These are phyloP conservation scores for Spermophilus dauricus DNA, from an alignment of 2,113 vertebrate species.

Conservation along the genomic window DNA sequence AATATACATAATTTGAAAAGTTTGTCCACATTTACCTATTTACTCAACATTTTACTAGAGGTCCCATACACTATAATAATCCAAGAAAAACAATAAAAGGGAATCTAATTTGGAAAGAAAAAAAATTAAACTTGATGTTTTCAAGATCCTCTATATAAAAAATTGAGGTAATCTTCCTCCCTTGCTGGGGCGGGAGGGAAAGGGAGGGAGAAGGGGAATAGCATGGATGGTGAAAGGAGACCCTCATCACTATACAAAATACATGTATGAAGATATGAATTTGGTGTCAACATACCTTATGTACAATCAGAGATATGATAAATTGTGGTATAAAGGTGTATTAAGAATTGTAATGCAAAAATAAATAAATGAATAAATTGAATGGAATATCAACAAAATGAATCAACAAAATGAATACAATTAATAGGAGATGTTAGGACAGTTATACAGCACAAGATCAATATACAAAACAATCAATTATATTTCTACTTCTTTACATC, in stretches of 20 bases:
- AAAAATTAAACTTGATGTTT: neutral
- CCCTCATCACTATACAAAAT: no score
- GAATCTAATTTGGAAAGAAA: neutral
- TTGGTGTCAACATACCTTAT: no score
- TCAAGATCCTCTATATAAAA: neutral
- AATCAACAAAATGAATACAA: neutral
- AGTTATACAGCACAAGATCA: neutral
- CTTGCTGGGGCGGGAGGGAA: no score
- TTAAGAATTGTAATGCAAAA: no score
- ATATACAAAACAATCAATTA: neutral
- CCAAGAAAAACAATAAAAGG: neutral
- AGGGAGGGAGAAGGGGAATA: no score
- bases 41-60: neutral
- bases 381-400: neutral
- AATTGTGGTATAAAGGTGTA: no score
- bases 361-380: no score
- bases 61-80: neutral
- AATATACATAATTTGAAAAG: neutral
- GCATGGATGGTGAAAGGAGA: no score
- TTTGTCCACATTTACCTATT: neutral
- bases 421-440: neutral
- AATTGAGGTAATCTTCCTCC: neutral
- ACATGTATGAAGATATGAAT: no score
- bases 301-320: no score
- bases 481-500: neutral